Evolutionary conservation across 2,113 vertebrate species (phyloP).

Genomic region (Hypomesus transpacificus): DNA sequence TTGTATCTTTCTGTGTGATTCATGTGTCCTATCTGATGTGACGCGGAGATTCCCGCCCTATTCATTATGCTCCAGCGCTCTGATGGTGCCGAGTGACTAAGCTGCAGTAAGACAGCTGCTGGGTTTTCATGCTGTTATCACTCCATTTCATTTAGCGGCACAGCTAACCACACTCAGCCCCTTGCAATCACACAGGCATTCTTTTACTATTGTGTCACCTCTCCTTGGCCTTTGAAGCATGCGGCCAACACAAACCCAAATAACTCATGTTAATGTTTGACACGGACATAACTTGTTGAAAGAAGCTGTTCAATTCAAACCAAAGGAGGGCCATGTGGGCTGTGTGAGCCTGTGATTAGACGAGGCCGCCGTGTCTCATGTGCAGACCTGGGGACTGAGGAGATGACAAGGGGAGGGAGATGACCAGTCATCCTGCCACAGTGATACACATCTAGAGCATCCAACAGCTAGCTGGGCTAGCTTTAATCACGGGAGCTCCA

Average conservation of each 20-base stretch:
- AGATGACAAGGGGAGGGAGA: background rate
- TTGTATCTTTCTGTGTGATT: conserved; percentile 39
- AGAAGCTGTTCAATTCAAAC: conserved; percentile 32
- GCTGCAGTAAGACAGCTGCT: conserved; percentile 49
- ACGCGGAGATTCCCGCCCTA: conserved; percentile 40
- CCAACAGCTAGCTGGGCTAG: background rate
- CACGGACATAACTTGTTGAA: conserved; percentile 45
- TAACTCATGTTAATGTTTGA: conserved; percentile 50
- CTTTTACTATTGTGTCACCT: conserved; percentile 56
- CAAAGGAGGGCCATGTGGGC: background rate
- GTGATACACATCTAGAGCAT: background rate
- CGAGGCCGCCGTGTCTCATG: conserved; percentile 12
- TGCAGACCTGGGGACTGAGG: background rate
- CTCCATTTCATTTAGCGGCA: conserved; percentile 54
- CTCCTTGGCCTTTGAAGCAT: conserved; percentile 52
- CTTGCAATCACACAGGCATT: conserved; percentile 60
- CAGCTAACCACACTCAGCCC: conserved; percentile 43
- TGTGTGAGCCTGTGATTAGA: conserved; percentile 15
- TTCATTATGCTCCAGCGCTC: conserved; percentile 40
- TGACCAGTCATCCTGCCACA: background rate
- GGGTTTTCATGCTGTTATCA: conserved; percentile 47
- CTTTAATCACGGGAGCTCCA: no score
- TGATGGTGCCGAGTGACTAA: conserved; percentile 33
- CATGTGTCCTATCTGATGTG: conserved; percentile 54
- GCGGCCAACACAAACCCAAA: conserved; percentile 48